Evolutionary conservation across 2,888 invertebrate species (phyloP).

Genomic region (Pardosa pseudoannulata): DNA sequence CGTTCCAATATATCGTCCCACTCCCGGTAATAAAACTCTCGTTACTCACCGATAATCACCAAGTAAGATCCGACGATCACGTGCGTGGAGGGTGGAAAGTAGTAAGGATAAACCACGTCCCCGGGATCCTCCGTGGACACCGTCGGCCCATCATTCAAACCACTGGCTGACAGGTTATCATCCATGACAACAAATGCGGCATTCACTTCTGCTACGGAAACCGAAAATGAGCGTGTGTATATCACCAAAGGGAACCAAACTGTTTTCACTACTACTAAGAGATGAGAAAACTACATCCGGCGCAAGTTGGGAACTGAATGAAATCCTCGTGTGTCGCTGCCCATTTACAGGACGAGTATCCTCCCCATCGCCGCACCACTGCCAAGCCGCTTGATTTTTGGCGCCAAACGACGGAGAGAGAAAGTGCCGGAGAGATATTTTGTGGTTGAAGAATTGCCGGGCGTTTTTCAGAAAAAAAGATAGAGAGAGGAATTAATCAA

Average conservation of each 20-base stretch:
- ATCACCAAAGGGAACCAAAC: not conserved
- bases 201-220: not conserved
- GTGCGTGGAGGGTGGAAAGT: constrained; percentile 49
- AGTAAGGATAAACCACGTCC: not conserved
- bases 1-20: no score
- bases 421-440: no score
- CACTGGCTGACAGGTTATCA: constrained; percentile 1
- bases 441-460: no score
- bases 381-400: not conserved
- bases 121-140: not conserved
- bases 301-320: not conserved
- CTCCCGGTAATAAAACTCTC: no score
- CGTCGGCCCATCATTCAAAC: not conserved
- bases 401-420: not conserved
- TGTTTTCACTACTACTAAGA: not conserved
- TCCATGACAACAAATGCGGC: constrained; percentile 8
- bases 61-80: constrained; percentile 51
- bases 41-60: constrained; percentile 41
- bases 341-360: not conserved
- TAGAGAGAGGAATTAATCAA: no score
- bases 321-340: not conserved
- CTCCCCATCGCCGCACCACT: not conserved
- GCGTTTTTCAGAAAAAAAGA: no score
- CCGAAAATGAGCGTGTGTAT: not conserved
- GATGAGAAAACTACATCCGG: not conserved